phyloP scores from a whole-genome alignment of 2,888 invertebrate species.

The Xestobium rufovillosum region DNA sequence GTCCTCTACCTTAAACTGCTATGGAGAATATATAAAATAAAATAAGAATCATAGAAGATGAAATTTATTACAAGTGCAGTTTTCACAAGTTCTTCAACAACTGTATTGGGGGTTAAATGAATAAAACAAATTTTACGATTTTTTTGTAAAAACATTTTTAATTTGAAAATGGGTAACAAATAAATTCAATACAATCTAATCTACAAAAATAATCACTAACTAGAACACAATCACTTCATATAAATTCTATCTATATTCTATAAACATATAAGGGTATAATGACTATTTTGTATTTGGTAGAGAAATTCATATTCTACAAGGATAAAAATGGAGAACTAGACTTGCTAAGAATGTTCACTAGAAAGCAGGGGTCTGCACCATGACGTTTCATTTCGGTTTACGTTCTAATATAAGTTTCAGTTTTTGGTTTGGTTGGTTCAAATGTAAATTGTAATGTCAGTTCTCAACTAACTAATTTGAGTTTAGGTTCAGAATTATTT shows the following conservation, averaged over 20 bases:
- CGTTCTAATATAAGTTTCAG: constrained; percentile 9
- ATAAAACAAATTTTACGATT: no score
- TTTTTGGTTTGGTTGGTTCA: constrained; percentile 10
- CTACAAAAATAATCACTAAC: not conserved
- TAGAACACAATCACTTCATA: not conserved
- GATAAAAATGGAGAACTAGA: constrained; percentile 2
- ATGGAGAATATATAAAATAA: no score
- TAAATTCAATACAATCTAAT: no score
- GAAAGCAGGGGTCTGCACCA: constrained; percentile 8
- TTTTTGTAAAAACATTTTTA: no score
- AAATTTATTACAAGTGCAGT: no score
- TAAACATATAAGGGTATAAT: not conserved
- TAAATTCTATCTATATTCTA: not conserved
- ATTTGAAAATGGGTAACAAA: no score
- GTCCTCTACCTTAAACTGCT: no score
- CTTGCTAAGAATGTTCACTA: constrained; percentile 4
- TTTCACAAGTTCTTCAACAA: no score
- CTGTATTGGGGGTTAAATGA: no score
- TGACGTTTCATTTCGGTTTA: constrained; percentile 4
- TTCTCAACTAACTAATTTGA: not conserved
- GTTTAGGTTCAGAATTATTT: no score
- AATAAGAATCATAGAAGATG: no score
- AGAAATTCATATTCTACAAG: not conserved
- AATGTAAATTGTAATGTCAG: not conserved
- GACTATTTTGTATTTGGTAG: constrained; percentile 1